Evolutionary conservation across 2,113 vertebrate species (phyloP).

Genomic region (Mustela nigripes): DNA sequence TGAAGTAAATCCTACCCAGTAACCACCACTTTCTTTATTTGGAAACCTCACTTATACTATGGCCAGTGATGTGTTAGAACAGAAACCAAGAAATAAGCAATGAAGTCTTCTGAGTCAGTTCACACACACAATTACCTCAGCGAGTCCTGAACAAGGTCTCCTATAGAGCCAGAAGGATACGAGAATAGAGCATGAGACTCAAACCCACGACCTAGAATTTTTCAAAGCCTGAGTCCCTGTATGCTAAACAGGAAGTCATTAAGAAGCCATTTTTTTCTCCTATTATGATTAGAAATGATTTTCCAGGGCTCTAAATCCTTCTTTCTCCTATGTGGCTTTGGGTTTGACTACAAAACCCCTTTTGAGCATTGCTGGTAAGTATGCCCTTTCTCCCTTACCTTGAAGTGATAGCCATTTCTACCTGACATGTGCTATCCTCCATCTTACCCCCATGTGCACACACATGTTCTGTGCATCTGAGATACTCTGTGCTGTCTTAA

Average conservation of each 20-base stretch:
- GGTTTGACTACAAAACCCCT: background rate
- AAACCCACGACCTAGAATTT: background rate
- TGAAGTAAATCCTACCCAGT: background rate
- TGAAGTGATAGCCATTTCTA: background rate
- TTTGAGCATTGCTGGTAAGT: background rate
- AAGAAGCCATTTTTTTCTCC: background rate
- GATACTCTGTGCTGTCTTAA: background rate
- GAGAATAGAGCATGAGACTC: background rate
- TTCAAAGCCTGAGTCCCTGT: background rate
- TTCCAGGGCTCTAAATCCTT: background rate
- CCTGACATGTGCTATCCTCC: background rate
- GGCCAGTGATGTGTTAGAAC: background rate
- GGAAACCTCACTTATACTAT: background rate
- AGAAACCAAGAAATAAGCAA: conserved; percentile 25
- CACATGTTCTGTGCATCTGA: background rate
- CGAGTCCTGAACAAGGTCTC: background rate
- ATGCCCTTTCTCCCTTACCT: background rate
- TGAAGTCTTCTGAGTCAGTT: background rate
- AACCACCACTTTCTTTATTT: conserved; percentile 32
- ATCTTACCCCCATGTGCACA: background rate
- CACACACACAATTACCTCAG: background rate
- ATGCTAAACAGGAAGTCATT: background rate
- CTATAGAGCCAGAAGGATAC: background rate
- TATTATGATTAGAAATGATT: background rate
- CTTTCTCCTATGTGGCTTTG: background rate